Evolutionary conservation across 2,888 invertebrate species (phyloP), one percentile per base, ranked within the genome.

Genomic region (Eueremaeus valkanovi): DNA sequence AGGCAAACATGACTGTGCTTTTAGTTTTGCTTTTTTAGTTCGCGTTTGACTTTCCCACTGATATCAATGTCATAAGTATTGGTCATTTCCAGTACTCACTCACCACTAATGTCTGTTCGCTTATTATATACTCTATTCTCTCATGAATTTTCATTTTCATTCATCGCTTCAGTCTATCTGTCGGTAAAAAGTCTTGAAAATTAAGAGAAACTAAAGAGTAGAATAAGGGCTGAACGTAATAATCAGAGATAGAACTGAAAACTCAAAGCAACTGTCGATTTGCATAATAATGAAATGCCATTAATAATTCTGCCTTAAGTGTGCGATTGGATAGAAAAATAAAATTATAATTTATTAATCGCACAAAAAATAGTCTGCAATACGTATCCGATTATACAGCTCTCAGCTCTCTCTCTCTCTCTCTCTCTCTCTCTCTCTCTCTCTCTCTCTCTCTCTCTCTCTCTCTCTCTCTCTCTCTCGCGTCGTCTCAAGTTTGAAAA

Each of bases 41-140:
- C n/a, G n/a, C n/a, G 68, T 68, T 68, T 68, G 68, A 68, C 68
- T 68, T 68, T 68, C 68, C 40, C 68, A 68, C 40, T 40, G 3
- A 40, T 68, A 68, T 68, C 68, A 68, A 68, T 68, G 68, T 68
- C 68, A 68, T 61, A 61, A 61, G 42, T 68, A 33, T 36, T 40
- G 68, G 68, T 68, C 68, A 68, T 68, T 68, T 68, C 33, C 31
- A 68, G 33, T 61, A 33, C 61, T 58, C 29, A 27, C 13, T 21
- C 21, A 3, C 49, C 21, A n/a, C 11, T 49, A 49, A n/a, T n/a
- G 18, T 49, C 27, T 29, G 24, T 58, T 27, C 29, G 8, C 21
- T 31, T 63, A 29, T n/a, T 29, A 36, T 21, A 31, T n/a, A 29
- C 16, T 61, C 61, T 61, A 5, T 16, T 63, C n/a, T 63, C n/a